phyloP scores from a whole-genome alignment of 2,888 invertebrate species.

The Kuschelorhynchus macadamiae region DNA sequence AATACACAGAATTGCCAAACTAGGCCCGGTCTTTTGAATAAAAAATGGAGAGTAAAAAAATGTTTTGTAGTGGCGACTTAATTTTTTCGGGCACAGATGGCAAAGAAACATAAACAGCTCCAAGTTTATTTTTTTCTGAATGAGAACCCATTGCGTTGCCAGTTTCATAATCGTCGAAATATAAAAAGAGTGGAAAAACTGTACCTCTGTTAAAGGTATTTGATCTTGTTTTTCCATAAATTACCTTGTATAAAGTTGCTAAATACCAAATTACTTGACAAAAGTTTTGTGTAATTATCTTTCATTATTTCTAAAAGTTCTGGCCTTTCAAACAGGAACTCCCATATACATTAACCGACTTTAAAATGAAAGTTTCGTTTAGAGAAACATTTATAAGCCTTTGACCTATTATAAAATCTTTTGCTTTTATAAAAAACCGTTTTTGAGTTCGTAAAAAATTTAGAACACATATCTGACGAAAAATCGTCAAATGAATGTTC shows the following conservation, averaged over 20 bases:
- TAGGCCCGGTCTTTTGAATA: slow-evolving; percentile 1
- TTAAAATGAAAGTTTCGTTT: slow-evolving; percentile 27
- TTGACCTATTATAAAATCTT: slow-evolving; percentile 24
- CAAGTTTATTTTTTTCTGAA: slow-evolving; percentile 44
- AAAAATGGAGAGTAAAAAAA: slow-evolving; percentile 1
- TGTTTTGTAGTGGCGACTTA: slow-evolving; percentile 9
- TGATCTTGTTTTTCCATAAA: slow-evolving; percentile 44
- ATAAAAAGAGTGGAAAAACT: slow-evolving; percentile 45
- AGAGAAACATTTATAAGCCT: neutral
- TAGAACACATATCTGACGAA: slow-evolving; percentile 22
- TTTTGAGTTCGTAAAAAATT: slow-evolving; percentile 13
- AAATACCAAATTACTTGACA: neutral
- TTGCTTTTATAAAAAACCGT: slow-evolving; percentile 13
- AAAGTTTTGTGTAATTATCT: neutral
- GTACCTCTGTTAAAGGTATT: slow-evolving; percentile 15
- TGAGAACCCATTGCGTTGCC: slow-evolving; percentile 48
- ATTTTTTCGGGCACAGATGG: neutral
- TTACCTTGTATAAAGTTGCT: slow-evolving; percentile 44
- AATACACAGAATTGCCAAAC: slow-evolving; percentile 4
- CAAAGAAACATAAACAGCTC: slow-evolving; percentile 9
- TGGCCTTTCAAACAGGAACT: too few relatives aligned
- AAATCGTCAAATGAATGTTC: too few relatives aligned
- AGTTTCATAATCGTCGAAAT: slow-evolving; percentile 52
- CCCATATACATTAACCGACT: neutral
- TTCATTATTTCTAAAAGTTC: slow-evolving; percentile 6